Evolutionary conservation across 1,140 invertebrate species (phyloP).

Genomic region (Halictus rubicundus): DNA sequence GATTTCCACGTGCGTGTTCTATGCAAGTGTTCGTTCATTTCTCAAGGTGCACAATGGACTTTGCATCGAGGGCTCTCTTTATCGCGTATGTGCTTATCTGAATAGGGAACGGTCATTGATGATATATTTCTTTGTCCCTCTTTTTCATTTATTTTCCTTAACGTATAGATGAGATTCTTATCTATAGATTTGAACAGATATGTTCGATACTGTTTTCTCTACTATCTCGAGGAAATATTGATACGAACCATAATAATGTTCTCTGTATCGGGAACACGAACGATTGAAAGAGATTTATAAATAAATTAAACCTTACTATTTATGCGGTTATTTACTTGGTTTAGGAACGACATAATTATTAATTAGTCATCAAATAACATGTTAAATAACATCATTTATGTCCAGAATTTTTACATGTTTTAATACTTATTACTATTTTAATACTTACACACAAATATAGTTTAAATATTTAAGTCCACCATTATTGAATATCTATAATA

Average conservation of each 20-base stretch:
- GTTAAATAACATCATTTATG: too few relatives aligned
- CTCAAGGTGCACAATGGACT: background rate
- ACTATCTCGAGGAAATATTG: conserved; percentile 19
- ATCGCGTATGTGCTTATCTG: background rate
- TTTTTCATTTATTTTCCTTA: background rate
- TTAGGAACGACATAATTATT: too few relatives aligned
- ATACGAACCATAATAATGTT: conserved; percentile 10
- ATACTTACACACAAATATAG: too few relatives aligned
- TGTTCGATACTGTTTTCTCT: background rate
- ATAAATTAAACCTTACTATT: too few relatives aligned
- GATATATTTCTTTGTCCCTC: background rate
- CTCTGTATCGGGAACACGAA: background rate
- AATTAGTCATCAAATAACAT: too few relatives aligned
- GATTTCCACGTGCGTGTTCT: conserved; percentile 9
- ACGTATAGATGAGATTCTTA: background rate
- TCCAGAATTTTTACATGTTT: too few relatives aligned
- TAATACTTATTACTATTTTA: too few relatives aligned
- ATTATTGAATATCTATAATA: too few relatives aligned
- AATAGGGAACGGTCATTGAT: background rate
- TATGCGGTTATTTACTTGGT: too few relatives aligned
- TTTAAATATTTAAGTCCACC: too few relatives aligned
- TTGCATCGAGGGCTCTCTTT: background rate
- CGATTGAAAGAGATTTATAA: background rate
- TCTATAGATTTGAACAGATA: background rate
- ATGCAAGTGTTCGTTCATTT: background rate